Conservation (phyloP, 1,140 invertebrate species). For the Plectus sambesii region DNA sequence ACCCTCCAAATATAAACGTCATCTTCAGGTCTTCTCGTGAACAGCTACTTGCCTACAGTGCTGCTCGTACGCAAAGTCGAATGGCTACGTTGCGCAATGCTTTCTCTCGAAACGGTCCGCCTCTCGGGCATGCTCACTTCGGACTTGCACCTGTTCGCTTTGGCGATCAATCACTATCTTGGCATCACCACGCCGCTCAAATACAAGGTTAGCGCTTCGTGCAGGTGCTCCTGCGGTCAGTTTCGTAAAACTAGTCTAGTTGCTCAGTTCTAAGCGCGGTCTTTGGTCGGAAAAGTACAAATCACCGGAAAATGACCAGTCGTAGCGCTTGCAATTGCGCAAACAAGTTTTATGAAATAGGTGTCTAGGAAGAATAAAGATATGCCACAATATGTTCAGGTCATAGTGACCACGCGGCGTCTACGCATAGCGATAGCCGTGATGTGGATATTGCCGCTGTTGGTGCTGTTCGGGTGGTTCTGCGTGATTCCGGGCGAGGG, state of each 20-base stretch:
- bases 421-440: conserved; percentile 24
- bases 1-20: neutral
- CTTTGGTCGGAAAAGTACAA: too few species aligned
- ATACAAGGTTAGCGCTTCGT: conserved; percentile 32
- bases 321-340: too few species aligned
- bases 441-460: conserved; percentile 27
- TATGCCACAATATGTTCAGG: conserved; percentile 19
- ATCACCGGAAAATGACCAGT: too few species aligned
- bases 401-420: conserved; percentile 34
- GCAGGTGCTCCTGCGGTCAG: too few species aligned
- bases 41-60: conserved; percentile 35
- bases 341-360: conserved; percentile 1
- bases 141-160: conserved; percentile 33
- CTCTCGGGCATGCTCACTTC: conserved; percentile 37
- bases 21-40: conserved; percentile 32
- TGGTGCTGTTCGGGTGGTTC: conserved; percentile 27
- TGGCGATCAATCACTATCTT: conserved; percentile 38
- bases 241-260: too few species aligned
- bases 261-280: too few species aligned
- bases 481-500: conserved; percentile 22
- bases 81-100: conserved; percentile 21
- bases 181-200: conserved; percentile 33
- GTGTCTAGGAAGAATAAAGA: neutral
- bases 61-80: conserved; percentile 21
- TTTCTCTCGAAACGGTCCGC: conserved; percentile 29